Evolutionary conservation across 2,113 vertebrate species (phyloP).

Genomic region (Apteryx mantelli): DNA sequence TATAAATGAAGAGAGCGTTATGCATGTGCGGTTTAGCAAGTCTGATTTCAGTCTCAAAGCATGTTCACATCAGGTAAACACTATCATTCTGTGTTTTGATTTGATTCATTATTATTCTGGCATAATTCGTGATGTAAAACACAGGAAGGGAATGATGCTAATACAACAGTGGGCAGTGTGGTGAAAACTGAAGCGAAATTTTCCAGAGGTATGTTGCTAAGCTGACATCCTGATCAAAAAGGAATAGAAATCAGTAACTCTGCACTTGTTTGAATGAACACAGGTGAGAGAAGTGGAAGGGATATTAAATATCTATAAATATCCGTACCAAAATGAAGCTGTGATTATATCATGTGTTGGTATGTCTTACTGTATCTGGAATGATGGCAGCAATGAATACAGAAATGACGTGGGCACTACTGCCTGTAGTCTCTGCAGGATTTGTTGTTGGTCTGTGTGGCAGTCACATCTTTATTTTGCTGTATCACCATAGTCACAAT

Average conservation of each 20-base stretch:
- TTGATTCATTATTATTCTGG: constrained; percentile 21
- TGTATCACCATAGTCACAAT: not conserved
- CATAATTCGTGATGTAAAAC: constrained; percentile 1
- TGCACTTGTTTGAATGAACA: not conserved
- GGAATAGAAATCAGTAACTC: not conserved
- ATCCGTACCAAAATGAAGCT: not conserved
- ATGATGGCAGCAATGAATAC: not conserved
- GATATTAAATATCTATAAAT: not conserved
- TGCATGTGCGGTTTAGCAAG: constrained; percentile 13
- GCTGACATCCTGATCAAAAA: not conserved
- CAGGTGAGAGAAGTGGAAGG: not conserved
- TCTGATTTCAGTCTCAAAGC: not conserved
- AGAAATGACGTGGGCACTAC: not conserved
- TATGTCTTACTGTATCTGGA: not conserved
- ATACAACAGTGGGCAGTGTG: not conserved
- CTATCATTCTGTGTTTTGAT: constrained; percentile 7
- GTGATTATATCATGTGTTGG: not conserved
- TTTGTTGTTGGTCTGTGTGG: not conserved
- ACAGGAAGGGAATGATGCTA: not conserved
- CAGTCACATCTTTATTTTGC: not conserved
- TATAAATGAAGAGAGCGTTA: not conserved
- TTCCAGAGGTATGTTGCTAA: not conserved
- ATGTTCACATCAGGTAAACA: constrained; percentile 2
- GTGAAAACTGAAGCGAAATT: not conserved
- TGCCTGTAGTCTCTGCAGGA: not conserved